Evolutionary conservation across 2,797 vertebrate genomes (phyloP).

Genomic region (Acestrorhynchus altus): DNA sequence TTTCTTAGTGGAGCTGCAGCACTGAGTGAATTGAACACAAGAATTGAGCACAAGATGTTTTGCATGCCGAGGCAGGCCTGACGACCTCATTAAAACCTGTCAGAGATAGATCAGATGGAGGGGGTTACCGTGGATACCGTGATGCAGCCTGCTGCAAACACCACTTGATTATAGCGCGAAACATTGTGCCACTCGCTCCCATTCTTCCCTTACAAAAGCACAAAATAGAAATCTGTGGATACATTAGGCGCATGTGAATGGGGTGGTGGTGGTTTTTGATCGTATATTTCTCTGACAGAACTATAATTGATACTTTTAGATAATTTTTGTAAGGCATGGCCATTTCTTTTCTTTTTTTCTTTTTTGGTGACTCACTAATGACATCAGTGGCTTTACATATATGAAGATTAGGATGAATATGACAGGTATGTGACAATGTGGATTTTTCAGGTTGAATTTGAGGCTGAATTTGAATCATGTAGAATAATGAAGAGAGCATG

Average conservation of each 20-base stretch:
- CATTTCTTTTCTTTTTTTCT: too few relatives aligned
- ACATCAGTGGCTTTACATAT: background rate
- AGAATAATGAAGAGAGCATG: background rate
- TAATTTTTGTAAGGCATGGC: too few relatives aligned
- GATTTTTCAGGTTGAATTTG: too few relatives aligned
- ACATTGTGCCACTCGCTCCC: slow-evolving; percentile 21
- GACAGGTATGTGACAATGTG: background rate
- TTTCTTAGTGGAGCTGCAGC: slow-evolving; percentile 24
- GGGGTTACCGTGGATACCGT: slow-evolving; percentile 53
- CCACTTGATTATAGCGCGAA: slow-evolving; percentile 40
- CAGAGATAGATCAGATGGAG: slow-evolving; percentile 48
- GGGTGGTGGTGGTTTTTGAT: background rate
- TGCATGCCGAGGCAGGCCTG: slow-evolving; percentile 48
- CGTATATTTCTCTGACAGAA: background rate
- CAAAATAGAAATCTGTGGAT: background rate
- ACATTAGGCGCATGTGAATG: background rate
- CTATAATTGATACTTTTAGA: background rate
- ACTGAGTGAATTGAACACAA: slow-evolving; percentile 30
- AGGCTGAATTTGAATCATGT: background rate
- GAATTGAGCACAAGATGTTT: slow-evolving; percentile 39
- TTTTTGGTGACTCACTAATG: background rate
- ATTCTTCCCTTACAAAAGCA: slow-evolving; percentile 14
- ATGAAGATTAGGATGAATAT: background rate
- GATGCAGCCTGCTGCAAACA: slow-evolving; percentile 36
- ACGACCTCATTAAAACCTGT: slow-evolving; percentile 57